These are phyloP conservation scores for Noturus placidus DNA, from an alignment of 2,113 vertebrate species.

Conservation along the genomic window DNA sequence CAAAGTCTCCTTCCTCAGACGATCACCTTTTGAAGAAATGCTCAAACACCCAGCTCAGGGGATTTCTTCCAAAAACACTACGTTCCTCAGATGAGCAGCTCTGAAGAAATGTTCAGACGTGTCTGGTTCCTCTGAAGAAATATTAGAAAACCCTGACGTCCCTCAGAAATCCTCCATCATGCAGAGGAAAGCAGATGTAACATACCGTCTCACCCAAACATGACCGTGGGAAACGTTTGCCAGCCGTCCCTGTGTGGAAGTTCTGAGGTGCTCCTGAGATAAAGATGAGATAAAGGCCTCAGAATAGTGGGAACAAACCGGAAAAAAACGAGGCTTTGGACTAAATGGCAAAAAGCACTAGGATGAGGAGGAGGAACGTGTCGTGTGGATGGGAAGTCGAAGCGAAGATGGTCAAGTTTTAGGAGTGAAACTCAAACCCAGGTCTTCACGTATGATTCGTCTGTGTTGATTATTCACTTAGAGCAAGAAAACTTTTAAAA, in stretches of 20 bases:
- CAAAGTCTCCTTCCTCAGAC: background rate
- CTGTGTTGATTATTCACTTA: slow-evolving; percentile 43
- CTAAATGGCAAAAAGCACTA: background rate
- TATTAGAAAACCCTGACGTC: background rate
- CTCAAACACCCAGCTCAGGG: background rate
- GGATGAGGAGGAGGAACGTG: background rate
- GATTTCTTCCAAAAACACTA: background rate
- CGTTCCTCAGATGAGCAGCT: background rate
- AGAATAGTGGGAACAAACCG: background rate
- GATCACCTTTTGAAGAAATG: background rate
- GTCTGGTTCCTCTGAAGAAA: background rate
- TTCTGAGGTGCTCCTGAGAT: background rate
- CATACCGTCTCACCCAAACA: background rate
- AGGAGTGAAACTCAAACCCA: slow-evolving; percentile 29
- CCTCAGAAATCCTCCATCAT: background rate
- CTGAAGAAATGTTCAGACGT: background rate
- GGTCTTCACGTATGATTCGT: slow-evolving; percentile 15
- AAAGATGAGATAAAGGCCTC: background rate
- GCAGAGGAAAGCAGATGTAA: background rate
- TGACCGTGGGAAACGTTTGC: background rate
- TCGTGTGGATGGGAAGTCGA: background rate
- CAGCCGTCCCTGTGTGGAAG: background rate
- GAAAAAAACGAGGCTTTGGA: background rate
- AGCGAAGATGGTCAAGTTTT: slow-evolving; percentile 11
- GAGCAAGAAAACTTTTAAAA: slow-evolving; percentile 46